Conservation (phyloP, 2,113 vertebrate genomes). For the Tenebrosternarchus preto region DNA sequence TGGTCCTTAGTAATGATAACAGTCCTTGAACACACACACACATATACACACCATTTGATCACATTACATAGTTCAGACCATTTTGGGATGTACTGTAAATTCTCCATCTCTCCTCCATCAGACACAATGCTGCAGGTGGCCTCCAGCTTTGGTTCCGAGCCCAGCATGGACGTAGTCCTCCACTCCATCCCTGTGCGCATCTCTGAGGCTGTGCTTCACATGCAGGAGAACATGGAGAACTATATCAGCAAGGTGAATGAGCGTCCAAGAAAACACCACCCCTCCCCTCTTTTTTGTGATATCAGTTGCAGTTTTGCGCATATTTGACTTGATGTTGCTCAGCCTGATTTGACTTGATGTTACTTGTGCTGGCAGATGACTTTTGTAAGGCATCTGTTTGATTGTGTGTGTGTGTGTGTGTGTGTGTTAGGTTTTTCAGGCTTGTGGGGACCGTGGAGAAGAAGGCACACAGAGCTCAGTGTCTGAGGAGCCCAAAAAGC, state of each 20-base stretch:
- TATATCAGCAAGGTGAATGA: conserved; percentile 85
- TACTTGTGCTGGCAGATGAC: not conserved
- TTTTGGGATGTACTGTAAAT: not conserved
- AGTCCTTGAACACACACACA: too few relatives aligned
- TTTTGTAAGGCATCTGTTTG: not conserved
- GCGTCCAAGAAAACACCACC: not conserved
- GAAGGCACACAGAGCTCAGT: conserved; percentile 68
- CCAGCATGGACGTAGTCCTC: conserved; percentile 82
- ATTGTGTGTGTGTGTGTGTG: not conserved
- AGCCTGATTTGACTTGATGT: too few relatives aligned
- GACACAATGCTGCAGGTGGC: conserved; percentile 88
- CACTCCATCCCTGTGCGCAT: conserved; percentile 82
- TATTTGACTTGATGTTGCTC: not conserved
- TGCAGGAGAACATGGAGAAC: conserved; percentile 82
- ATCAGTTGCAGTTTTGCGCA: not conserved
- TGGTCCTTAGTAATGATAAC: too few relatives aligned
- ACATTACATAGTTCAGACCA: too few relatives aligned
- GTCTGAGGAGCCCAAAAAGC: conserved; percentile 72
- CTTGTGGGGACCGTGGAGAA: conserved; percentile 80
- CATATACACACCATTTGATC: too few relatives aligned
- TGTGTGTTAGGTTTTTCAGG: conserved; percentile 82
- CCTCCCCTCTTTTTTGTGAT: too few relatives aligned
- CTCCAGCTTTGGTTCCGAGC: conserved; percentile 78
- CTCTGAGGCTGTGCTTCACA: conserved; percentile 81
- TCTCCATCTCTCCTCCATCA: conserved; percentile 52